Base-by-base conservation (phyloP, 2,888 invertebrate genomes). In the Proisotoma minuta region DNA sequence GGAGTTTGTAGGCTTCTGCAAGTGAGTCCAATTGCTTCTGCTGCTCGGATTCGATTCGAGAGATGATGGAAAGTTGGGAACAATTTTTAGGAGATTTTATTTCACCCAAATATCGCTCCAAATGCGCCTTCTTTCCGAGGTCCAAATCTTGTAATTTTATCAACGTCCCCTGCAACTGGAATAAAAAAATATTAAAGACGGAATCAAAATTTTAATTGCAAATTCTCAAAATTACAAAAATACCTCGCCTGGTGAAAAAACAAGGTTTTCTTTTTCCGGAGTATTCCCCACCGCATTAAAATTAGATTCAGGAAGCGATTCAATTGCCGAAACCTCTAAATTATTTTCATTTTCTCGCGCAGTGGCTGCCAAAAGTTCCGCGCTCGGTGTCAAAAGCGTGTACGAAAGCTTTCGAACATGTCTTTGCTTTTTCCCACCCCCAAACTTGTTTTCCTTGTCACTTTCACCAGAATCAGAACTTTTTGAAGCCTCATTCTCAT, bases 331-430 rank as follows among this genome's bases (percentile, higher is more conserved):
- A n/a, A n/a, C n/a, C n/a, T n/a, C n/a, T n/a, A n/a, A n/a, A n/a
- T n/a, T n/a, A n/a, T n/a, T n/a, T n/a, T n/a, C n/a, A n/a, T n/a
- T n/a, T n/a, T n/a, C n/a, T n/a, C n/a, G n/a, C n/a, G 27, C 73
- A 1, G 60, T 53, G 18, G 65, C 65, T n/a, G 85, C 85, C 24
- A 87, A 75, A 8, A 91, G 81, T 66, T 85, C 84, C 1, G 88
- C 88, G 75, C 91, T 89, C 0, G 91, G 91, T 23, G 83, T 80
- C 0, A 89, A 84, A 51, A 91, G 77, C 1, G 88, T 87, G 75
- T 91, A 91, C 0, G 91, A 91, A 65, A 87, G 85, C 74, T 88
- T 87, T 56, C 90, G 81, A 12, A 85, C 80, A 59, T 75, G 75
- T 26, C 63, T 65, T 39, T 39, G 51, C 48, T 23, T 43, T n/a